phyloP scores from a whole-genome alignment of 1,140 invertebrate species.

The Pomacea maculata region DNA sequence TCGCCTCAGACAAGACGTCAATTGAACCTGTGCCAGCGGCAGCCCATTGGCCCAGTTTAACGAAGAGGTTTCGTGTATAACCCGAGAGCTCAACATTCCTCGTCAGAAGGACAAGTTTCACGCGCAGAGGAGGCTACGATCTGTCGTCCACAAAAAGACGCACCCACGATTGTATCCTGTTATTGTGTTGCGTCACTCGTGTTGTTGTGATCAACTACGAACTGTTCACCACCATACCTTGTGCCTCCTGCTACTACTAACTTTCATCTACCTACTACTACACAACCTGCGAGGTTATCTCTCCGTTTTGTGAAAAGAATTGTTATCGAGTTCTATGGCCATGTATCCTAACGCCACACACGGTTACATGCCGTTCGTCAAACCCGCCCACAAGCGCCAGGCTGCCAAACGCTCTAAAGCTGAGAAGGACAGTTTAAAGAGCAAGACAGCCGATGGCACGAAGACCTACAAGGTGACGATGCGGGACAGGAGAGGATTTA shows the following conservation, averaged over 20 bases:
- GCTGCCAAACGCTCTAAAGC: slow-evolving; percentile 43
- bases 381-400: slow-evolving; percentile 34
- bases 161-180: neutral
- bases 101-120: slow-evolving; percentile 8
- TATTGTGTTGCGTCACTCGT: slow-evolving; percentile 7
- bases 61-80: slow-evolving; percentile 18
- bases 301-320: neutral
- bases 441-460: slow-evolving; percentile 27
- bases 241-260: slow-evolving; percentile 4
- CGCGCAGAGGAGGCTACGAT: neutral
- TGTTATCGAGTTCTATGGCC: slow-evolving; percentile 40
- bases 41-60: slow-evolving; percentile 40
- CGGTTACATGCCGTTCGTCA: slow-evolving; percentile 62
- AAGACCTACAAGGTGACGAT: slow-evolving; percentile 60
- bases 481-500: slow-evolving; percentile 53
- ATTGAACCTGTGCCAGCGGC: slow-evolving; percentile 53
- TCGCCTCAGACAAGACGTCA: slow-evolving; percentile 43
- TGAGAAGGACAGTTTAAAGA: slow-evolving; percentile 36
- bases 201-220: neutral
- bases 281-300: neutral
- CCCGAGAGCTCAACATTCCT: slow-evolving; percentile 15
- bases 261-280: slow-evolving; percentile 23
- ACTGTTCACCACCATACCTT: slow-evolving; percentile 17
- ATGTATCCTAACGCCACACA: slow-evolving; percentile 62
- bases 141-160: neutral